These are phyloP conservation scores for Mormyrus proboscirostris DNA, from an alignment of 2,797 vertebrate genomes.

Conservation along the genomic window DNA sequence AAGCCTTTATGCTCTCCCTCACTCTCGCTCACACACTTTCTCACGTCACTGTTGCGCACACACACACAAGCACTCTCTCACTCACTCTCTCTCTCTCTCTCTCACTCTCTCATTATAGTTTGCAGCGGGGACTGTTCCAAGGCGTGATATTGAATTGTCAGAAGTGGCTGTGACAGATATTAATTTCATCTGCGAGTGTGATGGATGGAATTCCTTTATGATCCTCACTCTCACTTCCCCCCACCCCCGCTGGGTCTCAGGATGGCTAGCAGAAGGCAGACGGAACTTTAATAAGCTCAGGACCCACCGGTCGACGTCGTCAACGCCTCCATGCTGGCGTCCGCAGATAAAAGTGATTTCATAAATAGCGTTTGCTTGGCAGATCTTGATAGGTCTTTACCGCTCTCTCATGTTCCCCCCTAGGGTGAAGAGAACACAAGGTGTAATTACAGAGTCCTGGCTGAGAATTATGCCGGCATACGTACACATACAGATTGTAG, in stretches of 20 bases:
- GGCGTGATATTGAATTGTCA: constrained; percentile 68
- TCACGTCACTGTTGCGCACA: neutral
- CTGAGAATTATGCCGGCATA: neutral
- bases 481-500: neutral
- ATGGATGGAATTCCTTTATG: constrained; percentile 73
- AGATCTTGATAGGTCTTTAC: constrained; percentile 44
- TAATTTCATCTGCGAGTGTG: constrained; percentile 73
- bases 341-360: constrained; percentile 64
- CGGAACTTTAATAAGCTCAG: constrained; percentile 70
- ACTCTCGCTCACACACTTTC: neutral
- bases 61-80: neutral
- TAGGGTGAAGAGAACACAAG: neutral
- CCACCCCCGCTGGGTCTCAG: constrained; percentile 54
- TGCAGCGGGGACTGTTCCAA: constrained; percentile 38
- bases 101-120: neutral
- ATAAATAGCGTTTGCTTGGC: constrained; percentile 61
- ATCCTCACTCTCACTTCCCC: constrained; percentile 34
- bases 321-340: constrained; percentile 51
- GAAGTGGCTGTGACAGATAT: constrained; percentile 67
- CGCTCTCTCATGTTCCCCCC: neutral
- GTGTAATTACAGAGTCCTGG: constrained; percentile 8
- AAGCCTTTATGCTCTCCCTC: constrained; percentile 17
- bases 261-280: constrained; percentile 50
- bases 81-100: neutral
- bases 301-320: constrained; percentile 51